Evolutionary conservation across 2,888 invertebrate species (phyloP).

Genomic region (Baccha elongata): DNA sequence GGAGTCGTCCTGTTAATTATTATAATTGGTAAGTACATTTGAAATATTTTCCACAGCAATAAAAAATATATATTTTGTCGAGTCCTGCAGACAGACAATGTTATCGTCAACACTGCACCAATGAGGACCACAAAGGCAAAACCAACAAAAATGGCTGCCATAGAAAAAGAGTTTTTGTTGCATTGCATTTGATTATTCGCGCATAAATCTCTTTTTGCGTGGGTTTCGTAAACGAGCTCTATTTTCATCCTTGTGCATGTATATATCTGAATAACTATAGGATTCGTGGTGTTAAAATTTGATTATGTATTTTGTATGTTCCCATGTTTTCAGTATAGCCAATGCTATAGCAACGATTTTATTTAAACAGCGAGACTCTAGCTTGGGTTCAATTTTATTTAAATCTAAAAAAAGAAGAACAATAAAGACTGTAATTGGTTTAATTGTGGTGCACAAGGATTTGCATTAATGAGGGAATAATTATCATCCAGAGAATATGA

Average conservation of each 20-base stretch:
- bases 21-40: constrained; percentile 87
- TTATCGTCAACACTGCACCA: background rate
- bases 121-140: background rate
- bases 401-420: background rate
- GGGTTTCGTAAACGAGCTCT: background rate
- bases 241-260: background rate
- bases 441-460: constrained; percentile 42
- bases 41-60: constrained; percentile 9
- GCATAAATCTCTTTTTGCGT: constrained; percentile 35
- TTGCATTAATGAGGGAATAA: constrained; percentile 50
- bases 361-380: background rate
- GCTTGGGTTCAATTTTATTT: constrained; percentile 18
- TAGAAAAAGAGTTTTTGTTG: constrained; percentile 12
- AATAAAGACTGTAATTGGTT: constrained; percentile 43
- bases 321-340: constrained; percentile 16
- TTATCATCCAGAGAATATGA: background rate
- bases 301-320: constrained; percentile 39
- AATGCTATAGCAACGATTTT: background rate
- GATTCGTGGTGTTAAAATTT: constrained; percentile 27
- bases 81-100: background rate
- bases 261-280: background rate
- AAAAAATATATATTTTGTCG: constrained; percentile 1
- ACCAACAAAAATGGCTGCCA: background rate
- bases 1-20: constrained; percentile 91
- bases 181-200: constrained; percentile 33